Conservation (phyloP, 2,113 vertebrate species). For the Platysteira castanea region DNA sequence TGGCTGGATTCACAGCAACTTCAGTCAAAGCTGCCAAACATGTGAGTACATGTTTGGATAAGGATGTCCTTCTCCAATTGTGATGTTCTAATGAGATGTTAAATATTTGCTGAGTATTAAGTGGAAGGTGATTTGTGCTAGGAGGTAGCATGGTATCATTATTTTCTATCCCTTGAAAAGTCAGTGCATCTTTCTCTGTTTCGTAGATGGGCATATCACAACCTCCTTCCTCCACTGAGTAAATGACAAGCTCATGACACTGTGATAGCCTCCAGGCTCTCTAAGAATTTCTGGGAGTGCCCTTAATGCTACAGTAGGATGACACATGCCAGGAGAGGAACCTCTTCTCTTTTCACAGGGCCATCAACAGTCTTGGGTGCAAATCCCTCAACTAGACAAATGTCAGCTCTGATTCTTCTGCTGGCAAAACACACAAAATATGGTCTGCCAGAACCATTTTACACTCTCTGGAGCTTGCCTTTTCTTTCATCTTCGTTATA, state of each 20-base stretch:
- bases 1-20: conserved; percentile 23
- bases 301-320: background rate
- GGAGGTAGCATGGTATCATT: background rate
- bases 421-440: background rate
- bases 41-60: conserved; percentile 23
- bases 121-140: background rate
- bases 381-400: background rate
- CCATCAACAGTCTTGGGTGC: background rate
- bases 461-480: rapidly evolving
- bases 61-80: background rate
- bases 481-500: background rate
- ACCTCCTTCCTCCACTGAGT: background rate
- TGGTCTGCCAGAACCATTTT: background rate
- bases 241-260: background rate
- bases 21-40: conserved; percentile 36
- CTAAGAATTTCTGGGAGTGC: background rate
- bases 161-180: background rate
- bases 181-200: background rate
- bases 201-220: background rate
- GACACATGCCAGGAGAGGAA: background rate
- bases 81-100: conserved; percentile 21
- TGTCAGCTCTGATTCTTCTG: background rate
- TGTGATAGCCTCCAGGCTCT: background rate
- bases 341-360: background rate
- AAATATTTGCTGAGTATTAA: conserved; percentile 33